Conservation (phyloP, 2,113 vertebrate species). For the Blennius ocellaris region DNA sequence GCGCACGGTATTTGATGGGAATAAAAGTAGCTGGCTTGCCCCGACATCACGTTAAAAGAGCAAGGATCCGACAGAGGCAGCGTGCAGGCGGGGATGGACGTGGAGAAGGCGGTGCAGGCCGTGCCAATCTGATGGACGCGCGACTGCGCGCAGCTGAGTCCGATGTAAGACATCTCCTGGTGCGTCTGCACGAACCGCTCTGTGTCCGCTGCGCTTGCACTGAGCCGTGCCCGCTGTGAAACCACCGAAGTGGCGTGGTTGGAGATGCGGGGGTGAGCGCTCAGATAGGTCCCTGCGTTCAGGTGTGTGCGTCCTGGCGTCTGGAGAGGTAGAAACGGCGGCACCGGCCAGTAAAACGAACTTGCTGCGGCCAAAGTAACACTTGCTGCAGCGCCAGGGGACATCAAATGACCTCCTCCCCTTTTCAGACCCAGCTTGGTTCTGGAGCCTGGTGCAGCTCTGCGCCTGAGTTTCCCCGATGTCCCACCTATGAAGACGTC, state of each 20-base stretch:
- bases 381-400: slow-evolving; percentile 63
- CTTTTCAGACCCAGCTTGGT: slow-evolving; percentile 76
- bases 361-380: slow-evolving; percentile 73
- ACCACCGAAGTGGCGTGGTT: slow-evolving; percentile 67
- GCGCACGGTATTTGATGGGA: slow-evolving; percentile 76
- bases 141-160: slow-evolving; percentile 67
- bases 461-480: slow-evolving; percentile 82
- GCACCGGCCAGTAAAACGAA: slow-evolving; percentile 84
- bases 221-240: slow-evolving; percentile 65
- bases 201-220: slow-evolving; percentile 20
- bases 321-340: slow-evolving; percentile 78
- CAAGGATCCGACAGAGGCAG: slow-evolving; percentile 71
- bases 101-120: slow-evolving; percentile 72
- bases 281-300: slow-evolving; percentile 56
- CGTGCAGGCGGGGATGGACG: slow-evolving; percentile 71
- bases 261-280: slow-evolving; percentile 58
- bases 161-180: slow-evolving; percentile 76
- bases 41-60: slow-evolving; percentile 78
- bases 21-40: slow-evolving; percentile 81
- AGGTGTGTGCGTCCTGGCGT: slow-evolving; percentile 62
- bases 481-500: slow-evolving; percentile 86
- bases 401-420: slow-evolving; percentile 63
- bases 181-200: slow-evolving; percentile 71
- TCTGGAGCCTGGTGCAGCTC: slow-evolving; percentile 61
- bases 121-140: slow-evolving; percentile 71